Base-by-base conservation (phyloP, 2,888 invertebrate genomes). In the Teleiodes luculella region DNA sequence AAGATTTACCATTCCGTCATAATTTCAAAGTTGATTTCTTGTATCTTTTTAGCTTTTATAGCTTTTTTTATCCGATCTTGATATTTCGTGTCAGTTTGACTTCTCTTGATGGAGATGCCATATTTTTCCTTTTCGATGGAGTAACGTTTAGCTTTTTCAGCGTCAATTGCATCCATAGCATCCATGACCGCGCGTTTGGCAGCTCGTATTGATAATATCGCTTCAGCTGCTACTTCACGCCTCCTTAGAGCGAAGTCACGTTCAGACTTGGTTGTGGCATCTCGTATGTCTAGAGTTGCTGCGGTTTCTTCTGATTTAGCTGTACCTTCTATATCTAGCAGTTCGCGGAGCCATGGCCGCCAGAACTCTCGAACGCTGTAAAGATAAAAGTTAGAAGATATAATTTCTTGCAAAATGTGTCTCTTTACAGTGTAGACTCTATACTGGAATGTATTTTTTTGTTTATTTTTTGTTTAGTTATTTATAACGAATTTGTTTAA, bases 321-420 rank as follows among this genome's bases (percentile, higher is more conserved):
- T 20, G 7, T 20, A 13, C n/a, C 14, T 49, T 33, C 35, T 28
- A 35, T 36, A 13, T 36, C 20, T 6, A 14, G 13, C 24, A 36
- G 20, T 20, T 49, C 51, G 36, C 39, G 47, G 31, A 47, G 53
- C 51, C 50, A 43, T 7, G 43, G 28, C 13, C n/a, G 4, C 43
- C 43, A 43, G 24, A 13, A 43, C 28, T 3, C 3, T 41, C 41
- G 52, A 48, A 52, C 39, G 39, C 36, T 49, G 35, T 7, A 18
- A n/a, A 41, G 57, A 18, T 20, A 20, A 41, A 41, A 16, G 24
- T 24, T 24, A 24, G 24, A 4, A 24, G 6, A 24, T 24, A 24
- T n/a, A n/a, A n/a, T n/a, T n/a, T n/a, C n/a, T n/a, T n/a, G n/a
- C n/a, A n/a, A n/a, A n/a, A n/a, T n/a, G n/a, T n/a, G n/a, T n/a